phyloP scores from a whole-genome alignment of 2,113 vertebrate genomes.

The Polypterus bichir region DNA sequence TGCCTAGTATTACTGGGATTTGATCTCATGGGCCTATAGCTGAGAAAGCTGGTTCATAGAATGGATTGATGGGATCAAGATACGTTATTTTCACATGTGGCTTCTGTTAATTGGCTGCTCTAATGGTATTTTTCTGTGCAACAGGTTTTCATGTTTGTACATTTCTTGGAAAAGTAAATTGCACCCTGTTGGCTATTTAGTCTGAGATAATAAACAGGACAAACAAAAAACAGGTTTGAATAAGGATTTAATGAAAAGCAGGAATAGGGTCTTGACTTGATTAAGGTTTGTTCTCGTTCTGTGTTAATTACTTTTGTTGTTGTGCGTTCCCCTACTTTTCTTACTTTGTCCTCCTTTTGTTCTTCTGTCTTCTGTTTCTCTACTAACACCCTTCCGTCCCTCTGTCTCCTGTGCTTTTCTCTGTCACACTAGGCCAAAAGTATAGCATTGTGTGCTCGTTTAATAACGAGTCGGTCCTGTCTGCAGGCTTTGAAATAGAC shows the following conservation, averaged over 20 bases:
- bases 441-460: conserved; percentile 83
- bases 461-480: conserved; percentile 90
- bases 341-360: conserved; percentile 40
- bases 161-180: too few relatives aligned
- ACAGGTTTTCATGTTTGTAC: too few relatives aligned
- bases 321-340: conserved; percentile 34
- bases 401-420: conserved; percentile 60
- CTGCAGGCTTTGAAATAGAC: conserved; percentile 96
- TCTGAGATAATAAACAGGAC: too few relatives aligned
- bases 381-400: conserved; percentile 63
- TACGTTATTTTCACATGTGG: too few relatives aligned
- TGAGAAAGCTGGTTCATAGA: too few relatives aligned
- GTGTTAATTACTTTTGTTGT: background rate
- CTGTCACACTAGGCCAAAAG: conserved; percentile 77
- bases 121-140: too few relatives aligned
- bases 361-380: conserved; percentile 37
- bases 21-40: too few relatives aligned
- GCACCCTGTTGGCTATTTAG: too few relatives aligned
- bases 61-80: too few relatives aligned
- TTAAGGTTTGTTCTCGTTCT: conserved; percentile 19
- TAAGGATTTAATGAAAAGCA: conserved; percentile 27
- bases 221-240: too few relatives aligned
- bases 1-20: too few relatives aligned
- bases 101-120: too few relatives aligned
- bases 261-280: conserved; percentile 26